These are phyloP conservation scores for Ypsolopha scabrella DNA, from an alignment of 2,888 invertebrate genomes.

Conservation along the genomic window DNA sequence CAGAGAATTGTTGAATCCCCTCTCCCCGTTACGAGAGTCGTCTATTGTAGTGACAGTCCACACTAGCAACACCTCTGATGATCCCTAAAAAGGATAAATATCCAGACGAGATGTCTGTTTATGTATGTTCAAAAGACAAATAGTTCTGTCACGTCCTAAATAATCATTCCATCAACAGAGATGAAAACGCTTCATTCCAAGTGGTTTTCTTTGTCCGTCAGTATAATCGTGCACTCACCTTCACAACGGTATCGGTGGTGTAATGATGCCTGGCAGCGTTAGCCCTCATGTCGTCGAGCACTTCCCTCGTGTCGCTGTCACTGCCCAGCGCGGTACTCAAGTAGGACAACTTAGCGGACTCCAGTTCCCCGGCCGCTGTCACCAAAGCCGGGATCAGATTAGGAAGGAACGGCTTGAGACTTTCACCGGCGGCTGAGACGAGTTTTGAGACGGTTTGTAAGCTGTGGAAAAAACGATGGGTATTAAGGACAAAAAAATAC, in stretches of 20 bases:
- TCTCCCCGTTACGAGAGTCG: too few species aligned
- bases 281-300: conserved; percentile 83
- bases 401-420: conserved; percentile 84
- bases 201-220: too few species aligned
- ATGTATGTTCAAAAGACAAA: too few species aligned
- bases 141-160: too few species aligned
- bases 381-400: conserved; percentile 86
- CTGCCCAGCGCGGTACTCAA: conserved; percentile 79
- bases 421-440: conserved; percentile 82
- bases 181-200: too few species aligned
- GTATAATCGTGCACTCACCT: conserved; percentile 50
- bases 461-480: conserved; percentile 41
- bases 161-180: too few species aligned
- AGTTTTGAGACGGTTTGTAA: conserved; percentile 89
- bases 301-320: conserved; percentile 78
- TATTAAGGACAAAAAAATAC: too few species aligned
- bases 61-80: too few species aligned
- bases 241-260: conserved; percentile 88
- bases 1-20: too few species aligned
- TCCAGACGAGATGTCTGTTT: too few species aligned
- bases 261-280: conserved; percentile 87
- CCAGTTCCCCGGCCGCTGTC: conserved; percentile 88
- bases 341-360: conserved; percentile 83
- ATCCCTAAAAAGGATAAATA: too few species aligned
- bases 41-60: too few species aligned